Evolutionary conservation across 2,113 vertebrate genomes (phyloP).

Genomic region (Erythrolamprus reginae): DNA sequence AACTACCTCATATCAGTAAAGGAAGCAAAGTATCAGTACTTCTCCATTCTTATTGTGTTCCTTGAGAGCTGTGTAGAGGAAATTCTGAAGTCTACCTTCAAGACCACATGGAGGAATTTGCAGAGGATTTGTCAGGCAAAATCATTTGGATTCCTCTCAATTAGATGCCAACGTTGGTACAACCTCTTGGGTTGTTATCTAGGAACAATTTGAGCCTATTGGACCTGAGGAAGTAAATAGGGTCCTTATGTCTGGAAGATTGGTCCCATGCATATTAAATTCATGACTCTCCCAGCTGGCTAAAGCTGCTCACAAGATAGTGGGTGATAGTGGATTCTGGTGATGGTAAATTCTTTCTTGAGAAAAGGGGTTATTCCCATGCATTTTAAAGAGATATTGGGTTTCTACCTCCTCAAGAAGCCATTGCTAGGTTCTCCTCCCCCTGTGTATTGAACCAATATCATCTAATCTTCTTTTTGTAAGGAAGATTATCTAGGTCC

Average conservation of each 20-base stretch:
- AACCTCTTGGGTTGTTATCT: neutral
- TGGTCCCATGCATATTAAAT: neutral
- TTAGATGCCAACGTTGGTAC: neutral
- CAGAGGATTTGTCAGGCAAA: neutral
- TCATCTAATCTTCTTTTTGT: neutral
- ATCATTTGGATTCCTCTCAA: neutral
- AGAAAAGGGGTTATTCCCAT: neutral
- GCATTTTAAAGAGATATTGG: neutral
- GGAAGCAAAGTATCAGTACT: neutral
- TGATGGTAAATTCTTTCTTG: neutral
- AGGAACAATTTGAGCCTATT: neutral
- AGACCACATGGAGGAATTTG: neutral
- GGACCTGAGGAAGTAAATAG: neutral
- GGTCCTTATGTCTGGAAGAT: neutral
- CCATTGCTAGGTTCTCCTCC: neutral
- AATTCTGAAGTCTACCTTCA: neutral
- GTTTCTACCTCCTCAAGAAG: neutral
- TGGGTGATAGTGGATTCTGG: neutral
- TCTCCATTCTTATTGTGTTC: neutral
- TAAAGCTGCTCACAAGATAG: neutral
- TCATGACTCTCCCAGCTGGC: neutral
- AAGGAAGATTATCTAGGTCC: neutral
- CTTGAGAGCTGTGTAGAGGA: neutral
- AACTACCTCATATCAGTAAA: neutral
- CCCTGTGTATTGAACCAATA: neutral